Evolutionary conservation across 2,113 vertebrate species (phyloP).

Genomic region (Hemiscyllium ocellatum): DNA sequence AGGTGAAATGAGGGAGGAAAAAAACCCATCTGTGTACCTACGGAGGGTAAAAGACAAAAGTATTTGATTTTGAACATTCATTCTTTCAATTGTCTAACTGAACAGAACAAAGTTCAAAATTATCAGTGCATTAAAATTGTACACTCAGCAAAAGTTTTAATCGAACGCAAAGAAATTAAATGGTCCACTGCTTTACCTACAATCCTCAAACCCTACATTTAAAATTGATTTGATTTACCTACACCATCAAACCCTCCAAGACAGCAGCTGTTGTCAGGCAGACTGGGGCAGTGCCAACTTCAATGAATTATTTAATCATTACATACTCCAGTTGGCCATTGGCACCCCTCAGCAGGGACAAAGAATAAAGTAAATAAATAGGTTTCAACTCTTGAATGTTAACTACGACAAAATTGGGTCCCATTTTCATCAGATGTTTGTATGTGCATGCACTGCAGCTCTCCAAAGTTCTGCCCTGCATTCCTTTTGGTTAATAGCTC

Average conservation of each 20-base stretch:
- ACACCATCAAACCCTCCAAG: not conserved
- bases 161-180: not conserved
- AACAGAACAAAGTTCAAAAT: not conserved
- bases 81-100: not conserved
- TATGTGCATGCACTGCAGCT: not conserved
- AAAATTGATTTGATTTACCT: not conserved
- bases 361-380: not conserved
- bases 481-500: not conserved
- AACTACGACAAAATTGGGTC: not conserved
- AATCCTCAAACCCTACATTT: not conserved
- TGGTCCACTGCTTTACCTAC: not conserved
- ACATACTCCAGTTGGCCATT: not conserved
- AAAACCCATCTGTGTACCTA: not conserved
- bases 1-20: not conserved
- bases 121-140: not conserved
- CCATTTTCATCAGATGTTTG: not conserved
- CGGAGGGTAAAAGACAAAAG: not conserved
- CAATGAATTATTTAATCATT: not conserved
- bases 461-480: not conserved
- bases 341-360: not conserved
- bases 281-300: not conserved
- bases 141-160: not conserved
- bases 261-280: not conserved
- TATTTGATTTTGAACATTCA: not conserved
- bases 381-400: not conserved